Percentiles rank a stretch among this genome's conserved stretches.
Conservation (phyloP, 2,113 vertebrate genomes). For the Campylomormyrus tamandua region DNA sequence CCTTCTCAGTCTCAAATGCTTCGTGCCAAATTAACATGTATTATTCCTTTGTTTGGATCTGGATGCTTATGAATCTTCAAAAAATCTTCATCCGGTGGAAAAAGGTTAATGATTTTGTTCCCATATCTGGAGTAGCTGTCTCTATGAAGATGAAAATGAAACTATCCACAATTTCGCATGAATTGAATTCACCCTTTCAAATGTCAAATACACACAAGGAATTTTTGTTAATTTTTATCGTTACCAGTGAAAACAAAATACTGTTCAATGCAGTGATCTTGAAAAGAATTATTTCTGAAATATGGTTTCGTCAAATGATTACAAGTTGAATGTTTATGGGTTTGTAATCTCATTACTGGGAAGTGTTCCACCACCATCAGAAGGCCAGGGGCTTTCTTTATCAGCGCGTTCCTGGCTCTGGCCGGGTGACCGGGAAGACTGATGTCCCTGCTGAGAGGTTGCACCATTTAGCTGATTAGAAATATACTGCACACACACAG, state of each 20-base stretch:
- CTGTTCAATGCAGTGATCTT: not conserved
- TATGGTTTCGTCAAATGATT: not conserved
- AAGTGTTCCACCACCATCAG: not conserved
- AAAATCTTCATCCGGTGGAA: not conserved
- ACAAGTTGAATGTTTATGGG: not conserved
- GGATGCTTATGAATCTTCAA: not conserved
- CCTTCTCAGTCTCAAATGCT: not conserved
- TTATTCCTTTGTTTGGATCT: not conserved
- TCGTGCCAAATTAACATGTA: not conserved
- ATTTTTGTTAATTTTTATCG: not conserved
- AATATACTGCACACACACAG: not conserved
- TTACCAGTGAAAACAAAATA: not conserved
- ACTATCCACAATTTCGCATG: not conserved
- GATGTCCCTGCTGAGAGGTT: not conserved
- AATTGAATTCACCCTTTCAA: not conserved
- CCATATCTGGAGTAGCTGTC: not conserved
- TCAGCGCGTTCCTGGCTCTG: not conserved
- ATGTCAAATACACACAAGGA: not conserved
- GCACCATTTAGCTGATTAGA: constrained; percentile 4
- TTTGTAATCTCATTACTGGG: constrained; percentile 13
- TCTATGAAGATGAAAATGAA: not conserved
- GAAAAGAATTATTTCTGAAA: not conserved
- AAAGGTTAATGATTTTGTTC: not conserved
- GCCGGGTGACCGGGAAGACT: not conserved
- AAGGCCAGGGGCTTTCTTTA: not conserved